A percentile compares a stretch with the other conserved stretches of the same genome.
Evolutionary conservation across 1,140 invertebrate species (phyloP).

Genomic region (Helicoverpa armigera): DNA sequence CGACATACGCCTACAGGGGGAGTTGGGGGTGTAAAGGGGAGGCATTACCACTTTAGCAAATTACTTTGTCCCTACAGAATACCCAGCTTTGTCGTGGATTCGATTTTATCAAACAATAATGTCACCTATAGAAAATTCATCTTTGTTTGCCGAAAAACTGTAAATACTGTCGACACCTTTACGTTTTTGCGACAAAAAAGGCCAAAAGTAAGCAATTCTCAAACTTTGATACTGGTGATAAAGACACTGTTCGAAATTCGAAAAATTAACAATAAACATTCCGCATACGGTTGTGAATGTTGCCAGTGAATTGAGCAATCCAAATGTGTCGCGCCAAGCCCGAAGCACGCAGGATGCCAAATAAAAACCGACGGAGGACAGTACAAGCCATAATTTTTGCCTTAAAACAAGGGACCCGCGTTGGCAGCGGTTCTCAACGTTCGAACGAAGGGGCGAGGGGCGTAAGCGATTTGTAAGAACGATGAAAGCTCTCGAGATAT

Average conservation of each 20-base stretch:
- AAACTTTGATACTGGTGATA: slow-evolving; percentile 15
- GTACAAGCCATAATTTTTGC: slow-evolving; percentile 68
- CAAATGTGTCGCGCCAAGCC: slow-evolving; percentile 31
- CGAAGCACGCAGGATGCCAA: slow-evolving; percentile 22
- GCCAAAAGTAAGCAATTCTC: not conserved
- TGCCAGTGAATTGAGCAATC: slow-evolving; percentile 37
- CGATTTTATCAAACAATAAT: slow-evolving; percentile 67
- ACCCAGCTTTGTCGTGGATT: slow-evolving; percentile 62
- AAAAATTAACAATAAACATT: slow-evolving; percentile 44
- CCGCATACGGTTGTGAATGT: slow-evolving; percentile 33
- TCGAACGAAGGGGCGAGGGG: slow-evolving; percentile 34
- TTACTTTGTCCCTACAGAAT: slow-evolving; percentile 65
- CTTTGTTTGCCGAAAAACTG: slow-evolving; percentile 37
- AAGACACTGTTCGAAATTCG: slow-evolving; percentile 23
- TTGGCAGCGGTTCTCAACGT: slow-evolving; percentile 64
- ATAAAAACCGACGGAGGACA: slow-evolving; percentile 34
- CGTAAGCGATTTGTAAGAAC: slow-evolving; percentile 80
- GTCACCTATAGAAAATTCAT: slow-evolving; percentile 49
- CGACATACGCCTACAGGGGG: slow-evolving; percentile 29
- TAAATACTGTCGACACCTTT: slow-evolving; percentile 11
- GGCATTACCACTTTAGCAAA: slow-evolving; percentile 67
- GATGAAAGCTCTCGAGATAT: slow-evolving; percentile 83
- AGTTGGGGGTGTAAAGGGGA: slow-evolving; percentile 33
- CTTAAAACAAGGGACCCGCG: slow-evolving; percentile 63
- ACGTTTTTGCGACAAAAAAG: slow-evolving; percentile 11